Percentiles rank a stretch among this genome's conserved stretches.
Evolutionary conservation across 2,113 vertebrate genomes (phyloP).

Genomic region (Zapus hudsonius): DNA sequence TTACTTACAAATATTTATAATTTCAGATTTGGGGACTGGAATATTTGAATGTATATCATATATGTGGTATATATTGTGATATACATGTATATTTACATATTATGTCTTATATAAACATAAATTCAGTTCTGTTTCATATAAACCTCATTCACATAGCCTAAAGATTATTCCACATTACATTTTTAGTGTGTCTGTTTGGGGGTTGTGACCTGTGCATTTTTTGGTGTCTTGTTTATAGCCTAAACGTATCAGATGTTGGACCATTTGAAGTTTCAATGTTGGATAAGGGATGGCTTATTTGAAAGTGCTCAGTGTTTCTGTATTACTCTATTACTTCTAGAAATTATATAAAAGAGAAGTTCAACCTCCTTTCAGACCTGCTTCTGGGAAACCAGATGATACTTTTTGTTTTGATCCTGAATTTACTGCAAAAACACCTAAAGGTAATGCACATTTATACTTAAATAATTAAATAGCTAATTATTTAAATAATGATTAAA

Average conservation of each 20-base stretch:
- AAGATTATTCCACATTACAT: neutral
- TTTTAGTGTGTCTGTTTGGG: neutral
- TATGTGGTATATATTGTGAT: neutral
- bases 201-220: neutral
- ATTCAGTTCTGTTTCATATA: neutral
- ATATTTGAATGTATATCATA: neutral
- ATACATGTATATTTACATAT: neutral
- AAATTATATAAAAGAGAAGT: slow-evolving; percentile 96
- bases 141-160: neutral
- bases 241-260: neutral
- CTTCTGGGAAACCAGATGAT: slow-evolving; percentile 97
- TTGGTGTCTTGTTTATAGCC: neutral
- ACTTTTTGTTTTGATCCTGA: slow-evolving; percentile 99
- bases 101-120: neutral
- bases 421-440: slow-evolving; percentile 99
- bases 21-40: neutral
- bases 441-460: slow-evolving; percentile 87
- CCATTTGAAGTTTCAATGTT: neutral
- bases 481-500: slow-evolving; percentile 36
- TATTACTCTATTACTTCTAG: slow-evolving; percentile 78
- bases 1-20: neutral
- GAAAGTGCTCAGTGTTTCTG: slow-evolving; percentile 23
- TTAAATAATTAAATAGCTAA: neutral
- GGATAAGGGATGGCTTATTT: slow-evolving; percentile 9
- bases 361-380: slow-evolving; percentile 96